A percentile compares a stretch with the other conserved stretches of the same genome.
Conservation (phyloP, 2,113 vertebrate genomes). For the crab-eating macaque (Macaca fascicularis) region T2T-MFA8v1.1 NC_088392.1:75096001-75096500, state of each 20-base stretch:
- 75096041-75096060: neutral
- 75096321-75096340: neutral
- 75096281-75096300: neutral
- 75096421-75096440: neutral
- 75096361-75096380: neutral
- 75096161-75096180: neutral
- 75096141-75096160: neutral
- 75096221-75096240: neutral
- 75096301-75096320: neutral
- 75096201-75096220: neutral
- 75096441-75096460: neutral
- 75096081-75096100: neutral
- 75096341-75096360: neutral
- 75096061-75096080: neutral
- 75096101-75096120: neutral
- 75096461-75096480: neutral
- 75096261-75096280: neutral
- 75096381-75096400: neutral
- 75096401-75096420: neutral
- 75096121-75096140: neutral
- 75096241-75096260: neutral
- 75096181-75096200: neutral
- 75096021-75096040: neutral
- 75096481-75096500: conserved; percentile 26
- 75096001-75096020: neutral